Conservation (phyloP, 2,888 invertebrate species). For the Amiota communis region DNA sequence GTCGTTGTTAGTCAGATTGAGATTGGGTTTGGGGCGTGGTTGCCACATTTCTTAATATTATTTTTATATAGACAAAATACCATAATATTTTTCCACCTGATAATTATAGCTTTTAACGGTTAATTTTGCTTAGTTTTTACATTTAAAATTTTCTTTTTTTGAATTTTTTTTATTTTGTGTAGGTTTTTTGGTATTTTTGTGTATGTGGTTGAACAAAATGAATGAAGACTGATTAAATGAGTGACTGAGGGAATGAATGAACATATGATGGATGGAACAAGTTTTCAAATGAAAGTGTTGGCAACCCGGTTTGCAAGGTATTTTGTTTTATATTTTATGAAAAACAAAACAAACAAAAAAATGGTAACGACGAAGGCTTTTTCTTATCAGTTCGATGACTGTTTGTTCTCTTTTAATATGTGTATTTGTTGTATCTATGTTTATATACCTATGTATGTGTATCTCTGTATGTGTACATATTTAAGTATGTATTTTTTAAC, state of each 20-base stretch:
- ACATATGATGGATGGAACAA: neutral
- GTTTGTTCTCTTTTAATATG: neutral
- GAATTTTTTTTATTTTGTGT: constrained; percentile 46
- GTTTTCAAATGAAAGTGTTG: constrained; percentile 24
- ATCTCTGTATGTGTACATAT: too few species aligned
- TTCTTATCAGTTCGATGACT: constrained; percentile 36
- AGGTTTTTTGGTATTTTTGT: constrained; percentile 44
- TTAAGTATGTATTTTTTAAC: neutral
- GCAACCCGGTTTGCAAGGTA: constrained; percentile 16
- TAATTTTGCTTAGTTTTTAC: neutral
- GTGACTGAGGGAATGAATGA: too few species aligned
- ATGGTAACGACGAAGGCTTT: constrained; percentile 52
- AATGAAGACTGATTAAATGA: too few species aligned
- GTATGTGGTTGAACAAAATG: too few species aligned
- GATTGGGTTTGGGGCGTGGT: constrained; percentile 20
- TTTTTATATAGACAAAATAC: too few species aligned
- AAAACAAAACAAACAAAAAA: too few species aligned
- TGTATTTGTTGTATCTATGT: neutral
- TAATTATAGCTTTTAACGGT: constrained; percentile 12
- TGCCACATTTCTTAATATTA: constrained; percentile 22
- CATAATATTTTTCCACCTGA: neutral
- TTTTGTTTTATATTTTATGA: too few species aligned
- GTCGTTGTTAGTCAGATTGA: too few species aligned
- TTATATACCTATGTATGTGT: neutral
- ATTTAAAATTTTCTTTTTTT: constrained; percentile 9